These are phyloP conservation scores for Drosophila mayri DNA, from an alignment of 1,140 invertebrate species.

Conservation along the genomic window DNA sequence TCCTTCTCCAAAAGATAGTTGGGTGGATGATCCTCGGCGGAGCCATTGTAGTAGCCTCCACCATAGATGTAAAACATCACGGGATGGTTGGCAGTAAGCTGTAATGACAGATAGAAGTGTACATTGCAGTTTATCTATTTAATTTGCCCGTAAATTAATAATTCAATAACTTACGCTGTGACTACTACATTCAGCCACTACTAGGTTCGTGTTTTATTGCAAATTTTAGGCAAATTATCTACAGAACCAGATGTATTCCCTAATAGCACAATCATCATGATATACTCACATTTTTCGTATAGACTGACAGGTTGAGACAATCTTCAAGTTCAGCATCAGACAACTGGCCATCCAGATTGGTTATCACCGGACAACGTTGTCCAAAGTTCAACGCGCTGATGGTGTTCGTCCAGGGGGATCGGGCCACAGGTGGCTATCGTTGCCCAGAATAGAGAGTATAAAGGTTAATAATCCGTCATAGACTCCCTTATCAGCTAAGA, in stretches of 20 bases:
- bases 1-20: conserved; percentile 91
- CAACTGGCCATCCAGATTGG: conserved; percentile 44
- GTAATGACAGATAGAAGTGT: neutral
- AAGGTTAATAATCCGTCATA: conserved; percentile 20
- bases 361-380: conserved; percentile 79
- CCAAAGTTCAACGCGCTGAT: conserved; percentile 67
- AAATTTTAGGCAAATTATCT: neutral
- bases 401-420: conserved; percentile 60
- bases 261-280: neutral
- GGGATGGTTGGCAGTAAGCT: conserved; percentile 64
- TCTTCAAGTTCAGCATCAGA: conserved; percentile 74
- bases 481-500: conserved; percentile 38
- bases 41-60: conserved; percentile 81
- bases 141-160: neutral
- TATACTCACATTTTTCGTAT: conserved; percentile 79
- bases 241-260: neutral
- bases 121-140: neutral
- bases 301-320: conserved; percentile 78
- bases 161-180: neutral
- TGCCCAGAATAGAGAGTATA: conserved; percentile 6
- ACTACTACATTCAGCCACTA: neutral
- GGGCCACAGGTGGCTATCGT: conserved; percentile 63
- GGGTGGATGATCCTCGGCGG: conserved; percentile 88
- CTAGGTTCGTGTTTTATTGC: neutral
- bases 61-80: conserved; percentile 84